Evolutionary conservation across 2,113 vertebrate species (phyloP).

Genomic region (Erythrolamprus reginae): DNA sequence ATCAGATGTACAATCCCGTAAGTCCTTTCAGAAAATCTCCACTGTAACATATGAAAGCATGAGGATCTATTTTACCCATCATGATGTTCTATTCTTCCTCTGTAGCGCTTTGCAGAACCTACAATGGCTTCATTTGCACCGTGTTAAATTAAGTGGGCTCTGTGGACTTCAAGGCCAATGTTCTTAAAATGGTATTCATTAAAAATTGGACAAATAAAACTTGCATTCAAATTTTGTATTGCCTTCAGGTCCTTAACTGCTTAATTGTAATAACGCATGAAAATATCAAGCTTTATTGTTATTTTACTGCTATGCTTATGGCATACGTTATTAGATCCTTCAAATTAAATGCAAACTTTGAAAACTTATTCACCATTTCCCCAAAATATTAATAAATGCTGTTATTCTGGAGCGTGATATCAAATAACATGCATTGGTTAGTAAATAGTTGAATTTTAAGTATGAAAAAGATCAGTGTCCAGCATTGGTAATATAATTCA

Average conservation of each 20-base stretch:
- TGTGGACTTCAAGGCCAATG: constrained; percentile 58
- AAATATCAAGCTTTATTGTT: constrained; percentile 31
- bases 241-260: constrained; percentile 60
- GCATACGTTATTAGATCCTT: constrained; percentile 61
- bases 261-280: constrained; percentile 49
- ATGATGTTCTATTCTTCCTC: constrained; percentile 47
- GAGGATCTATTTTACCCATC: constrained; percentile 75
- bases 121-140: constrained; percentile 48
- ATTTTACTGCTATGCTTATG: constrained; percentile 25
- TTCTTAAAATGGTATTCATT: constrained; percentile 42
- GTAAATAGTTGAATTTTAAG: background rate
- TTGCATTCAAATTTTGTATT: constrained; percentile 13
- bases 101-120: constrained; percentile 54
- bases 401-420: background rate
- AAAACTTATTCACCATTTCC: constrained; percentile 4
- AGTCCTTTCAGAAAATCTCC: constrained; percentile 79
- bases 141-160: constrained; percentile 51
- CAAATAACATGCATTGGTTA: background rate
- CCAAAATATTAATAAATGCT: background rate
- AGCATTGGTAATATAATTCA: background rate
- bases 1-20: constrained; percentile 99
- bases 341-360: constrained; percentile 32
- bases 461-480: background rate
- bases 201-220: constrained; percentile 21
- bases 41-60: constrained; percentile 89